Evolutionary conservation across 2,113 vertebrate genomes (phyloP), one percentile per base, ranked within the genome.

Genomic region (Myotis brandtii): DNA sequence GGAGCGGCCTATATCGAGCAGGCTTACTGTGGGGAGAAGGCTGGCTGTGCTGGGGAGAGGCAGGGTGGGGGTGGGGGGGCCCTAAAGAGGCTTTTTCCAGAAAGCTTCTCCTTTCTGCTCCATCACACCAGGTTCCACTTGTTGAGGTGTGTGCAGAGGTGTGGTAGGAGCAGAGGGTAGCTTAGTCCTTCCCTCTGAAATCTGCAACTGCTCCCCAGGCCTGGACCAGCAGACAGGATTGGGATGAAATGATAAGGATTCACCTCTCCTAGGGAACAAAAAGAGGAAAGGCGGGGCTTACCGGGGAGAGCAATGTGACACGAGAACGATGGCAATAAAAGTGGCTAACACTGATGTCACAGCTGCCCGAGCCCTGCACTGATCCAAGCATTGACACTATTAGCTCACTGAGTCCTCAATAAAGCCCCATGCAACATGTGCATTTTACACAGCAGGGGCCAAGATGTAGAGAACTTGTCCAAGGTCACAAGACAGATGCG

Each of bases 1-100:
- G 46, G 85, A 90, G 37, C 16, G 75, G 79, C 40, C 96, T 96
- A 43, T 95, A 90, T 95, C 11, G 64, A 91, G 95, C 54, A 72
- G 76, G 88, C 70, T 82, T 76, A 20, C 85, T 67, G 6, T 20
- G 94, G 92, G 89, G 86, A 50, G 59, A 54, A 73, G 50, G 56
- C 4, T 59, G 67, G 66, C 54, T 2, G 77, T 48, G 59, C 59
- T 62, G 59, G 25, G 59, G 56, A 59, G 56, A 59, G 56, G 56
- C 23, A 43, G 43, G 43, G 43, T 43, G 46, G 4, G 59, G 59
- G 59, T 11, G 3, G 20, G n/a, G 8, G 25, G 48, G 12, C 20
- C 62, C 18, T 50, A 34, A 23, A 21, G 48, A 73, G 69, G 56
- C 73, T 75, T 56, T n/a, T 59, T 59, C 46, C 16, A 30, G 56